Percentiles rank a stretch among this genome's conserved stretches.
phyloP scores from a whole-genome alignment of 2,888 invertebrate genomes.

The Stratiomys singularior region DNA sequence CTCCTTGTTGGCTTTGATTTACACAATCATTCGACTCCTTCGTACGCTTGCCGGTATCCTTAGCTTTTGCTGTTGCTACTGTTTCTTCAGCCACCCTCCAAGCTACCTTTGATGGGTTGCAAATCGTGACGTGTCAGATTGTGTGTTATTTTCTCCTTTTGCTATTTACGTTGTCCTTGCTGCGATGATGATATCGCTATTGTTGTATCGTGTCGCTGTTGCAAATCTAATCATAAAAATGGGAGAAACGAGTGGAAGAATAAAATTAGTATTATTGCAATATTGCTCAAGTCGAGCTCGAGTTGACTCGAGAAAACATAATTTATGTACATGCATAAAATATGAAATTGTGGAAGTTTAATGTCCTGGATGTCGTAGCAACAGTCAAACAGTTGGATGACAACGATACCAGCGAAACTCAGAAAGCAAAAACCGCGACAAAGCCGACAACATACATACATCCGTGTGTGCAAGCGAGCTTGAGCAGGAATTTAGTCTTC shows the following conservation, averaged over 20 bases:
- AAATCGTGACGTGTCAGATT: conserved; percentile 33
- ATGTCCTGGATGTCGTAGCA: conserved; percentile 8
- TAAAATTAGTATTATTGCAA: conserved; percentile 40
- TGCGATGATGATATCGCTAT: background rate
- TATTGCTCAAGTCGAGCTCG: conserved; percentile 31
- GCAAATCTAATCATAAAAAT: conserved; percentile 37
- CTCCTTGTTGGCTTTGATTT: too few relatives aligned
- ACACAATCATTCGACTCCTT: too few relatives aligned
- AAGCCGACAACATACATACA: background rate
- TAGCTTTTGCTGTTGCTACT: too few relatives aligned
- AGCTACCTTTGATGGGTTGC: too few relatives aligned
- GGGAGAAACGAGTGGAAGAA: background rate
- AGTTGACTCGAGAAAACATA: conserved; percentile 18
- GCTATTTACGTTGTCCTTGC: background rate
- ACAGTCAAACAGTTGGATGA: background rate
- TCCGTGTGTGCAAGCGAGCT: background rate
- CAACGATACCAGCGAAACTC: background rate
- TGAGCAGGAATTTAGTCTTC: background rate
- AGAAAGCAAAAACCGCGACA: background rate
- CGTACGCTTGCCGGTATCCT: too few relatives aligned
- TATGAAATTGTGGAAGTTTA: conserved; percentile 34
- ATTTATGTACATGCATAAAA: conserved; percentile 44
- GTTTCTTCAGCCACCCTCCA: too few relatives aligned
- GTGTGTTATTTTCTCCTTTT: conserved; percentile 10
- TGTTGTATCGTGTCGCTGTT: conserved; percentile 22